phyloP scores from a whole-genome alignment of 2,113 vertebrate species.

The Sinocyclocheilus grahami region DNA sequence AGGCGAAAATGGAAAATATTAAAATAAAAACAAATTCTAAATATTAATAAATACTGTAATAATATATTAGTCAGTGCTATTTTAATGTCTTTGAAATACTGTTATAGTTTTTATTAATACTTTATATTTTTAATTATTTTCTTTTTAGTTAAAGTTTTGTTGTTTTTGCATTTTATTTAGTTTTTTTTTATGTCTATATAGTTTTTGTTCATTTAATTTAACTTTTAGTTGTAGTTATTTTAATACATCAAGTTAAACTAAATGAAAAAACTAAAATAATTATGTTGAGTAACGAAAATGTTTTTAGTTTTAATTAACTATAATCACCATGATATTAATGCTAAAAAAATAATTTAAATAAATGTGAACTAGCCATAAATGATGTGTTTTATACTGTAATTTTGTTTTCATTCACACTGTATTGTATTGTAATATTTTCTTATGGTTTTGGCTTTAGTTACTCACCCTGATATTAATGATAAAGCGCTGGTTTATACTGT shows the following conservation, averaged over 20 bases:
- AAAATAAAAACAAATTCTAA: background rate
- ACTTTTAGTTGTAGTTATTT: background rate
- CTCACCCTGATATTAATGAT: too few species aligned
- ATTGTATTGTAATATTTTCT: background rate
- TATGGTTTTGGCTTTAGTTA: too few species aligned
- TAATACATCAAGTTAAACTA: background rate
- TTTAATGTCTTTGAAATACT: background rate
- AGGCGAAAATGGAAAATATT: background rate
- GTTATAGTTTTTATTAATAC: background rate
- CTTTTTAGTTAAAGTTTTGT: background rate
- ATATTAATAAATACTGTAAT: background rate
- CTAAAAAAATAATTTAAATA: too few species aligned
- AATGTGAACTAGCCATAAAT: background rate
- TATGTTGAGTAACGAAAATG: background rate
- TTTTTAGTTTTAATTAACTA: background rate
- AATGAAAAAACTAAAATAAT: background rate
- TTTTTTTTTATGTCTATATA: background rate
- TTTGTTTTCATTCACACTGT: background rate
- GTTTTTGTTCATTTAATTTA: background rate
- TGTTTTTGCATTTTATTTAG: background rate
- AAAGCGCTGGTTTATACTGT: too few species aligned
- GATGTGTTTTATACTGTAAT: background rate
- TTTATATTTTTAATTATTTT: background rate
- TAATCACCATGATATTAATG: background rate
- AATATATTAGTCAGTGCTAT: background rate